Evolutionary conservation across 2,113 vertebrate genomes (phyloP).

Genomic region (Amblyopsis rosae): DNA sequence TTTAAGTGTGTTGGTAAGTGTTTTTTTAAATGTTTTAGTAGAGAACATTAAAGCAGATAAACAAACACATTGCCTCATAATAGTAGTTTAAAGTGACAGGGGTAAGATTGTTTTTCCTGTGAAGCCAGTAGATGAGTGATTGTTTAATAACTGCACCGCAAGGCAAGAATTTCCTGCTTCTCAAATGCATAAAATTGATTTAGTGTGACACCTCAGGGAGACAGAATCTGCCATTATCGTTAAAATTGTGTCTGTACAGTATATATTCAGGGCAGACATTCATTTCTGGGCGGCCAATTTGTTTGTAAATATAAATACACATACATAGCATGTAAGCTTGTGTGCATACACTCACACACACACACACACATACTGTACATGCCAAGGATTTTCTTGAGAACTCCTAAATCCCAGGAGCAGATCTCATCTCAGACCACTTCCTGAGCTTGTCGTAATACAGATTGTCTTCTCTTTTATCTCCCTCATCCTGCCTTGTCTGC

Average conservation of each 20-base stretch:
- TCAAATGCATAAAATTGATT: not conserved
- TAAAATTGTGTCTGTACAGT: not conserved
- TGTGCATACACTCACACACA: not conserved
- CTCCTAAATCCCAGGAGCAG: constrained; percentile 15
- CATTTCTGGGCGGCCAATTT: too few relatives aligned
- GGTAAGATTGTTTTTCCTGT: too few relatives aligned
- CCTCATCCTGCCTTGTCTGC: not conserved
- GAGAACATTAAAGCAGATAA: too few relatives aligned
- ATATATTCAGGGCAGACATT: not conserved
- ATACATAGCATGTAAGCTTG: not conserved
- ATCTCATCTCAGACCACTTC: constrained; percentile 28
- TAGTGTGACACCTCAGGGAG: not conserved
- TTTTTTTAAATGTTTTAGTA: too few relatives aligned
- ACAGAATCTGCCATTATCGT: too few relatives aligned
- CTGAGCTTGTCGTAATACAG: constrained; percentile 24
- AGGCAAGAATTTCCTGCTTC: not conserved
- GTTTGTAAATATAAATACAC: not conserved
- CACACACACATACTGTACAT: not conserved
- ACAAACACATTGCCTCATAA: too few relatives aligned
- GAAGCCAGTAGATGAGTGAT: not conserved
- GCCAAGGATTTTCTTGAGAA: not conserved
- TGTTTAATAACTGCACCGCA: not conserved
- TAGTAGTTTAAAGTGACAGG: too few relatives aligned
- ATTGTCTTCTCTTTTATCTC: not conserved
- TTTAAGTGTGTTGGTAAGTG: not conserved